Evolutionary conservation across 2,113 vertebrate species (phyloP), one percentile per base, ranked within the genome.

Genomic region (Callipepla squamata): DNA sequence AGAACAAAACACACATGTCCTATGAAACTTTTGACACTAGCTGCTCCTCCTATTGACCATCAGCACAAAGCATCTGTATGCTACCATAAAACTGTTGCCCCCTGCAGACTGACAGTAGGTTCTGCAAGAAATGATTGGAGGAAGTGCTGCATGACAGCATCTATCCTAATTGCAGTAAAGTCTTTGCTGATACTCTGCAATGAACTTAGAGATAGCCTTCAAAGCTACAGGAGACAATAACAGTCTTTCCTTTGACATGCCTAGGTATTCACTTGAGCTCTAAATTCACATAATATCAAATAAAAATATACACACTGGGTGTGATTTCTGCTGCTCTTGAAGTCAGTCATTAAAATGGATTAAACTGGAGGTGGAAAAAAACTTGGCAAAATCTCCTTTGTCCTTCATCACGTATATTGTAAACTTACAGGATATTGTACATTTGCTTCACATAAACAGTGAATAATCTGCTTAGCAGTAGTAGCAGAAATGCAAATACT

Each of bases 401-500:
- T 44, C 59, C 82, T 45, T 87, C 26, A 0, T 85, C 81, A 79
- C 5, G 45, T 80, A 44, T 25, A 47, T 62, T 79, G 62, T 26
- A 82, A 38, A 36, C 72, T 57, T 75, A n/a, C 42, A 87, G 79
- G 65, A 77, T 36, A 61, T 77, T 23, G 62, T 36, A 57, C 26
- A 82, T 85, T 83, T 83, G 62, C 51, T 90, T 85, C 81, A 85
- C 42, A 76, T 70, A 82, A 94, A 68, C 12, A 5, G 47, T 83
- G 87, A 94, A 95, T 66, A 94, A 92, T 91, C 84, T 76, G 50
- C 76, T 85, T 82, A 87, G 63, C 51, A 78, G 65, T 73, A 91
- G 85, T 23, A 85, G 53, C 55, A 92, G 87, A 95, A 94, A 85
- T 59, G 51, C 70, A 91, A 94, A 93, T 84, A 93, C 25, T 87